phyloP scores from a whole-genome alignment of 1,140 invertebrate species.

The Zaprionus vittiger region DNA sequence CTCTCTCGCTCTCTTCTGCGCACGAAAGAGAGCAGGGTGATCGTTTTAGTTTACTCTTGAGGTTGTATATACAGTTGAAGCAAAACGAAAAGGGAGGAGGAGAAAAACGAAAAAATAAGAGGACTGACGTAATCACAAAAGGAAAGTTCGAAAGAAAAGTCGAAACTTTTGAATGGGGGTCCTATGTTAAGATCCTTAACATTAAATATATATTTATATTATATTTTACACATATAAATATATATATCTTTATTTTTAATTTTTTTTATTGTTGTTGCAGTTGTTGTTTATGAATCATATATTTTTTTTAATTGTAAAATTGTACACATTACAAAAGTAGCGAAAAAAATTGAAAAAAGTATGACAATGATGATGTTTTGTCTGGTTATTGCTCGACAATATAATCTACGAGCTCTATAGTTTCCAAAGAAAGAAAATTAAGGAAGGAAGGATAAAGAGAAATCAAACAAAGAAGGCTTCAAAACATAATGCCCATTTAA shows the following conservation, averaged over 20 bases:
- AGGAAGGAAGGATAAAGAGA: constrained; percentile 5
- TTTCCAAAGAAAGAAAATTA: constrained; percentile 9
- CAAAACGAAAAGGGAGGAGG: neutral
- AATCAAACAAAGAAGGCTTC: neutral
- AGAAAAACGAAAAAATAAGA: neutral
- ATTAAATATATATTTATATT: constrained; percentile 27
- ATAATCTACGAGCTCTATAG: constrained; percentile 12
- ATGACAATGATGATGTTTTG: constrained; percentile 36
- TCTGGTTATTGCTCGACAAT: constrained; percentile 22
- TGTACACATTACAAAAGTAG: constrained; percentile 55
- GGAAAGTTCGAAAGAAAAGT: constrained; percentile 13
- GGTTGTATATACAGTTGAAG: constrained; percentile 30
- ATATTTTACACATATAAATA: constrained; percentile 12
- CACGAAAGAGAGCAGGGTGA: constrained; percentile 37
- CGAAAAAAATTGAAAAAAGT: constrained; percentile 42
- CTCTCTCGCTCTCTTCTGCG: constrained; percentile 46
- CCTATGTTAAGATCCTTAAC: constrained; percentile 15
- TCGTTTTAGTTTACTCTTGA: constrained; percentile 8
- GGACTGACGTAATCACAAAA: constrained; percentile 9
- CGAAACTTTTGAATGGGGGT: constrained; percentile 3
- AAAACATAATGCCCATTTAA: constrained; percentile 38
- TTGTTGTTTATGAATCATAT: constrained; percentile 14
- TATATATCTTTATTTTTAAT: constrained; percentile 11
- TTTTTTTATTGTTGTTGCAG: constrained; percentile 9
- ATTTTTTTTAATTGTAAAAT: constrained; percentile 29